Evolutionary conservation across 2,113 vertebrate genomes (phyloP).

Genomic region (Arenaria interpres): DNA sequence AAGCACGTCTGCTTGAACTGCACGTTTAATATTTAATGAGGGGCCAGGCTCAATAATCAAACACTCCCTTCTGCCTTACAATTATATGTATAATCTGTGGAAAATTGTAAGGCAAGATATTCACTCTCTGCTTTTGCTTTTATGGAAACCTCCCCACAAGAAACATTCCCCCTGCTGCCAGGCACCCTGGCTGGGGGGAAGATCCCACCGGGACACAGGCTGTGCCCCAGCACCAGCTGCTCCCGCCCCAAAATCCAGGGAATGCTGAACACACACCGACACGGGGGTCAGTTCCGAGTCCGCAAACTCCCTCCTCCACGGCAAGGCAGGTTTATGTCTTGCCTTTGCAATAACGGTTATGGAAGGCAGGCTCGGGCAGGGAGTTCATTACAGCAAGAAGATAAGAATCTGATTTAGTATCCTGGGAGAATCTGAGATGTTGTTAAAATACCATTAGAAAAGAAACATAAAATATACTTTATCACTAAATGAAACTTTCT

Average conservation of each 20-base stretch:
- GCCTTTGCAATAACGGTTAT: accelerated
- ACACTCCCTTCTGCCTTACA: background rate
- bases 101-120: background rate
- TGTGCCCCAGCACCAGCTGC: background rate
- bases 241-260: background rate
- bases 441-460: background rate
- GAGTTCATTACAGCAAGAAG: background rate
- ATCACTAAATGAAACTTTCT: background rate
- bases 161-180: accelerated
- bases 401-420: background rate
- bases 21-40: background rate
- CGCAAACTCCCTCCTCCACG: background rate
- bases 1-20: background rate
- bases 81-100: background rate
- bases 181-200: background rate
- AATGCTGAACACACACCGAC: accelerated
- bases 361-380: background rate
- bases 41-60: background rate
- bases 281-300: background rate
- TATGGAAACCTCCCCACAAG: no score
- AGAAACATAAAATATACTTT: background rate
- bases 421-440: background rate
- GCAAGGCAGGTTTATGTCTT: background rate
- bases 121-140: background rate
- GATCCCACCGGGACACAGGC: background rate